Base-by-base conservation (phyloP, 2,113 vertebrate species). In the Laticauda colubrina region DNA sequence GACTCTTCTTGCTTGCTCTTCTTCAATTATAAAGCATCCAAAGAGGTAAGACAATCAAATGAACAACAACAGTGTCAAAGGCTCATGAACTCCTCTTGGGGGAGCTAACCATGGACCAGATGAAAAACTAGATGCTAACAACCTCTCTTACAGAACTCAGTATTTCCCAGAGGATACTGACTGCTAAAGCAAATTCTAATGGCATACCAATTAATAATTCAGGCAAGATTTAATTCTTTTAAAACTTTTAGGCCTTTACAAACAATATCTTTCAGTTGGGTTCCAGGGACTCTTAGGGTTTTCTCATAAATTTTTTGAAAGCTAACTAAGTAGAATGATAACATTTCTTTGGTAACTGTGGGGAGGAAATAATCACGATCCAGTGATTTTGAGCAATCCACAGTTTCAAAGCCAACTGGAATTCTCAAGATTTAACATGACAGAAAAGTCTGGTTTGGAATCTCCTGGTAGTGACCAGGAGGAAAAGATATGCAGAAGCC, bases 71-170 rank as follows among this genome's bases (percentile, higher is more conserved):
- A 48, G n/a, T 5, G 39, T 53, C 53, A 85, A 57, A 43, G 54
- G 45, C 15, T 26, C 51, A 23, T 56, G 14, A 23, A 39, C 2
- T 48, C 59, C 24, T n/a, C 51, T n/a, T 54, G 51, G 26, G 45
- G 45, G 45, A 48, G 57, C 8, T 69, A 45, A 20, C 26, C 14
- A 81, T 81, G 69, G 69, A 81, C 34, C 69, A 53, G 0, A 4
- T 24, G 90, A 89, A 29, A 92, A 95, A 94, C 51, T 7, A 91
- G 95, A 88, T 2, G 23, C 91, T n/a, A 54, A 20, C 0, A 11
- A 23, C 20, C 45, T 43, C 15, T 45, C 10, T 90, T 21, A 2
- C 5, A 14, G 53, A 39, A 59, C 69, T 21, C 0, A 29, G 43
- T 53, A 24, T 2, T 10, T 12, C 5, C 15, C 39, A 12, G 39